Evolutionary conservation across 2,113 vertebrate species (phyloP), one percentile per base, ranked within the genome.

Genomic region (Dasyurus viverrinus): DNA sequence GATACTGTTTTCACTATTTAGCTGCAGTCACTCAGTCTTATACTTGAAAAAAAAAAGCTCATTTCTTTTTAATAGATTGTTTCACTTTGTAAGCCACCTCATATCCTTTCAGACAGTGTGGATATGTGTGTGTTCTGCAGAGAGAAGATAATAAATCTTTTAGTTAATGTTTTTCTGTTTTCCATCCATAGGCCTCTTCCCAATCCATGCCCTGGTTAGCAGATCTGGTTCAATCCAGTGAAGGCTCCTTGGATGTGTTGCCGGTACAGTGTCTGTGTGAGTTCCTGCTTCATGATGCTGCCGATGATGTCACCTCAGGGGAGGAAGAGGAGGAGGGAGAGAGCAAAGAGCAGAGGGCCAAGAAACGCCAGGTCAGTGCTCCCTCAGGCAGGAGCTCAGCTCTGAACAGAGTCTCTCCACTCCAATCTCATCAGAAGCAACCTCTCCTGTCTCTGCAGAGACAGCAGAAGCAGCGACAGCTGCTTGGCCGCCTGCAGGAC

Each of bases 141-240:
- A 42, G 36, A 42, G 16, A 84, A 2, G 30, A n/a, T 36, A 76
- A 76, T 76, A n/a, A 84, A 84, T 84, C n/a, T 19, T 84, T 42
- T 42, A 42, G 36, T 84, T 84, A 84, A 84, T 42, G 22, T 84
- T n/a, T 76, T 76, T 42, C 68, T 2, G 42, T 0, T 95, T 0
- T 0, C 89, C 48, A 27, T n/a, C 8, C 46, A 8, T 92, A 99
- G 99, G 99, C 99, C 22, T 99, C 99, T 0, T 99, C 99, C 0
- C 99, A 99, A 98, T 99, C 99, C 68, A 99, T 99, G 99, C 99
- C 99, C 0, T 99, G 99, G 99, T 98, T 99, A 97, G 99, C 99
- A 0, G 99, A 99, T 96, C 98, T 99, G 97, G 99, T 99, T 48
- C 99, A 99, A 98, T 99, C 99, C 95, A 99, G 99, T 0, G 99